Evolutionary conservation across 2,888 invertebrate species (phyloP), one percentile per base, ranked within the genome.

Genomic region (Disparrhopalites patrizii): DNA sequence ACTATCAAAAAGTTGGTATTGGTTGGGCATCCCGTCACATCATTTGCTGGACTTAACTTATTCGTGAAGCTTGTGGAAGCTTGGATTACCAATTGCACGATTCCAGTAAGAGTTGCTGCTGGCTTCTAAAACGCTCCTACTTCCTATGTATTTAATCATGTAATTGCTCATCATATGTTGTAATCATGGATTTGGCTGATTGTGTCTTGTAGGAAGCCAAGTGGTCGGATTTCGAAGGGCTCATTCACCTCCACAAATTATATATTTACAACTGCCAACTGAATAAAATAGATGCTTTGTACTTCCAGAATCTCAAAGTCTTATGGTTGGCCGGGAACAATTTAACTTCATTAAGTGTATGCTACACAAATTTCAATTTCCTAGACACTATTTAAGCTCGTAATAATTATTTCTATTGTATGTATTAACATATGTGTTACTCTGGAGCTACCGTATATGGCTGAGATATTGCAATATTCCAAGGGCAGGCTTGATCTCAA

Each of bases 281-380:
- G 10, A 63, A 67, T 40, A 67, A 68, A 57, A 66, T 75, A 4
- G 75, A 75, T 25, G 65, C 71, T 1, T 47, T 75, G 0, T 63
- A 69, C 36, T 70, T 75, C 61, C 64, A 67, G 28, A 69, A 69
- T 33, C 63, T 75, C 2, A 65, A 62, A 28, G 70, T 72, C 18
- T 65, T 75, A 5, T 73, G 73, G 70, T 50, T 75, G 13, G 68
- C 71, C 8, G 71, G 69, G 31, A 75, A 75, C 52, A 68, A 68
- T 18, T 47, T 75, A 25, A 67, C 68, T 3, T 69, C 70, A 25
- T 55, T 75, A 10, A 69, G 51, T 51, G 75, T 73, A 70, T 28
- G 50, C 20, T n/a, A n/a, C n/a, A n/a, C n/a, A n/a, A n/a, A n/a
- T n/a, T n/a, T n/a, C n/a, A n/a, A n/a, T n/a, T n/a, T n/a, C n/a